Base-by-base conservation (phyloP, 2,797 vertebrate species). In the Ctenochaetus hawaiiensis region DNA sequence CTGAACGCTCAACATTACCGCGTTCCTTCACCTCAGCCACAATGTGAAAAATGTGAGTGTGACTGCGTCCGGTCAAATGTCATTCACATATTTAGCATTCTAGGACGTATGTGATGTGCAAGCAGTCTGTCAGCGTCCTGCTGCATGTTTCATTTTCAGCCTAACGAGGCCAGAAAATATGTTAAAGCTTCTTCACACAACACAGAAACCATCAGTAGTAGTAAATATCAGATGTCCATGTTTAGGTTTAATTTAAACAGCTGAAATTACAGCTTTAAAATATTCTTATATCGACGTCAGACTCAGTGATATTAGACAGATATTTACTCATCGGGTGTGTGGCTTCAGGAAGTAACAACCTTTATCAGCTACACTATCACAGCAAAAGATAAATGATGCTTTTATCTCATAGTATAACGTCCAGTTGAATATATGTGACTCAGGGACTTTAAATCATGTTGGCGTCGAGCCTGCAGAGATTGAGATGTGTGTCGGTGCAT, bases 31-130 rank as follows among this genome's bases (percentile, higher is more conserved):
- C 75, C 57, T 63, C 59, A 2, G 48, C 59, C 9, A 30, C 70
- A 88, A 87, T 84, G 86, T 79, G 77, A 66, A 83, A 75, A 82
- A 90, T n/a, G n/a, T n/a, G n/a, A n/a, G n/a, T 88, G 89, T 83
- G 80, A 71, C 83, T 9, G 2, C 0, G 4, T 61, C 70, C 70
- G 78, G 82, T 83, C 64, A 73, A 73, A 67, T 58, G 68, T 76
- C 76, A 67, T 66, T 75, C 58, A 49, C 72, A 78, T 79, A 23
- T 72, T 57, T 87, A 37, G 23, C 81, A 86, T 90, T 88, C 82
- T 51, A 66, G 39, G 39, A 67, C 49, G 4, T 79, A 53, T 54
- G 72, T 78, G 78, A 79, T 47, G 13, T 67, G 57, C 23, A 17
- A 54, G 59, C 44, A 22, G 26, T 37, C 16, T 8, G n/a, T n/a